These are phyloP conservation scores for Typhlichthys eigenmanni DNA, from an alignment of 2,797 vertebrate genomes.

Conservation along the genomic window DNA sequence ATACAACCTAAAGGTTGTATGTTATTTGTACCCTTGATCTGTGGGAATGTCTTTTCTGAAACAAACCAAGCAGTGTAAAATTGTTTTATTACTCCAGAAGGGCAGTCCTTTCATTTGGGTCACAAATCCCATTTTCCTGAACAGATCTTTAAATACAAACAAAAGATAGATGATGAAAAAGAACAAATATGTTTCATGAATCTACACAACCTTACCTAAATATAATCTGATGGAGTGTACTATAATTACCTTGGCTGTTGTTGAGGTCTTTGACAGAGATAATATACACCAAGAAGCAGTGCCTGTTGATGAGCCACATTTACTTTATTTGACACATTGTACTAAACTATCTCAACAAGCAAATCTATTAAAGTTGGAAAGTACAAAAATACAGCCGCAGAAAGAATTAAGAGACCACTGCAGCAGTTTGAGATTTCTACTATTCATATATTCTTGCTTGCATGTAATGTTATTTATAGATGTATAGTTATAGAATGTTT, in stretches of 20 bases:
- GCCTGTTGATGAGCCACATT: slow-evolving; percentile 56
- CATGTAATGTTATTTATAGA: too few relatives aligned
- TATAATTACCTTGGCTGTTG: slow-evolving; percentile 59
- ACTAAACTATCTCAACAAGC: too few relatives aligned
- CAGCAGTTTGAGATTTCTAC: too few relatives aligned
- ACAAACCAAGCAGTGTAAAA: slow-evolving; percentile 1
- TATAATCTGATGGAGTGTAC: neutral
- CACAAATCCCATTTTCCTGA: slow-evolving; percentile 4
- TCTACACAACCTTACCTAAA: neutral
- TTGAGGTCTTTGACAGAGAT: slow-evolving; percentile 35
- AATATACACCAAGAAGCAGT: slow-evolving; percentile 57
- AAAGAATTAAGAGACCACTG: too few relatives aligned
- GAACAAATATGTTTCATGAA: neutral
- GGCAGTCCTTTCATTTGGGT: slow-evolving; percentile 49
- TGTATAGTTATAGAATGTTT: too few relatives aligned
- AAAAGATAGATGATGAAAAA: slow-evolving; percentile 14
- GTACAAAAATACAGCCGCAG: too few relatives aligned
- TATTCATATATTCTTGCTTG: too few relatives aligned
- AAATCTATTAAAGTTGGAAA: too few relatives aligned
- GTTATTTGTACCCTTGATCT: neutral
- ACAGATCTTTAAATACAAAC: slow-evolving; percentile 38
- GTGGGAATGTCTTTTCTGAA: neutral
- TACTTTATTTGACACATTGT: too few relatives aligned
- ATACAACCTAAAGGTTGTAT: neutral
- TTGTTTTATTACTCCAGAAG: slow-evolving; percentile 48